Evolutionary conservation across 2,888 invertebrate genomes (phyloP).

Genomic region (Melitaea athalia): DNA sequence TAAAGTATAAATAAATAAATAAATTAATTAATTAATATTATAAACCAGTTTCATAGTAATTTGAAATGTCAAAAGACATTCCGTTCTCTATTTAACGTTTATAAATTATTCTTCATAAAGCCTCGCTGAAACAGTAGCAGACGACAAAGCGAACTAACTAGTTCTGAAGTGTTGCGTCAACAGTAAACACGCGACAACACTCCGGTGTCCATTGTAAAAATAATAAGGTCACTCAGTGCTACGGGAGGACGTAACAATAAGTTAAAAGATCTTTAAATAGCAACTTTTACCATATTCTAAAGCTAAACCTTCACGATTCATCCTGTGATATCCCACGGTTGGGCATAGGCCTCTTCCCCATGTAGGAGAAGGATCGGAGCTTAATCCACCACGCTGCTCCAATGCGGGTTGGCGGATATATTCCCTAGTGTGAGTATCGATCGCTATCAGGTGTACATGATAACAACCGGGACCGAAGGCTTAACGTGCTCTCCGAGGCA

Average conservation of each 20-base stretch:
- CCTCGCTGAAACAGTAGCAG: background rate
- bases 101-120: background rate
- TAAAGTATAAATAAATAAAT: too few species aligned
- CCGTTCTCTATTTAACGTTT: background rate
- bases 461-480: too few species aligned
- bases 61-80: background rate
- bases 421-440: too few species aligned
- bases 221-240: conserved; percentile 21
- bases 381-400: too few species aligned
- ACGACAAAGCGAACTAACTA: conserved; percentile 10
- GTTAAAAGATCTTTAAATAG: conserved; percentile 14
- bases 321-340: too few species aligned
- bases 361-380: too few species aligned
- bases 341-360: too few species aligned
- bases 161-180: conserved; percentile 16
- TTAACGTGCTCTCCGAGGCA: too few species aligned
- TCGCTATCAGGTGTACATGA: too few species aligned
- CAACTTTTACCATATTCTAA: background rate
- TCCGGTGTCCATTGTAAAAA: conserved; percentile 15
- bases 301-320: too few species aligned
- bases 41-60: background rate
- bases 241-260: background rate
- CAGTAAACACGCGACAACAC: conserved; percentile 15
- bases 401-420: too few species aligned
- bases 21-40: background rate